Conservation (phyloP, 1,140 invertebrate species). For the Eurosta solidaginis region DNA sequence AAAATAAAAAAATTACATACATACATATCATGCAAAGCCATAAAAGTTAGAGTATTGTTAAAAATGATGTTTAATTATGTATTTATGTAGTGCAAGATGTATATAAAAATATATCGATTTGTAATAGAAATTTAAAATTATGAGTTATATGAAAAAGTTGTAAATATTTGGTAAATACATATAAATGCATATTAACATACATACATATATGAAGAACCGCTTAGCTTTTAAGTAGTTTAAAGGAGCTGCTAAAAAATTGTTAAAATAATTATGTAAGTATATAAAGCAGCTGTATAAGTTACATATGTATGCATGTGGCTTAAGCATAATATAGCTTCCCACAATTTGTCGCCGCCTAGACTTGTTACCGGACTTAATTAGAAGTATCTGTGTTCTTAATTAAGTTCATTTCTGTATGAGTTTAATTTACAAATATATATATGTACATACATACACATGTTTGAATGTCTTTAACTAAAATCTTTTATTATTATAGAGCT, state of each 20-base stretch:
- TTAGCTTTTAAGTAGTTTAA: not conserved
- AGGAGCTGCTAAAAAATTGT: not conserved
- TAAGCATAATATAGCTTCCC: not conserved
- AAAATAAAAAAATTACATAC: not conserved
- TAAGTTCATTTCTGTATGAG: not conserved
- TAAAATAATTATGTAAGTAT: not conserved
- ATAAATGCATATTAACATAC: not conserved
- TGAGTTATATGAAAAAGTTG: not conserved
- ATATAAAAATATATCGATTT: not conserved
- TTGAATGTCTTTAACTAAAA: not conserved
- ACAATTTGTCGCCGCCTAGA: not conserved
- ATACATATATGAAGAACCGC: not conserved
- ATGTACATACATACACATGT: not conserved
- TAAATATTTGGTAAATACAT: not conserved
- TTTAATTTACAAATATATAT: not conserved
- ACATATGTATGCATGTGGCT: too few species aligned
- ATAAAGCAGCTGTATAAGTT: not conserved
- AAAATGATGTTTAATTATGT: not conserved
- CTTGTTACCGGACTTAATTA: not conserved
- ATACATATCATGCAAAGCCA: constrained; percentile 25
- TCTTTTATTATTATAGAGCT: too few species aligned
- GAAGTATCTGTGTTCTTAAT: too few species aligned
- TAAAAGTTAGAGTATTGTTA: constrained; percentile 7
- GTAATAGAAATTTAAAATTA: not conserved
- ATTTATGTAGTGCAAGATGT: too few species aligned